phyloP scores from a whole-genome alignment of 2,888 invertebrate genomes.

The Caenorhabditis sp. region DNA sequence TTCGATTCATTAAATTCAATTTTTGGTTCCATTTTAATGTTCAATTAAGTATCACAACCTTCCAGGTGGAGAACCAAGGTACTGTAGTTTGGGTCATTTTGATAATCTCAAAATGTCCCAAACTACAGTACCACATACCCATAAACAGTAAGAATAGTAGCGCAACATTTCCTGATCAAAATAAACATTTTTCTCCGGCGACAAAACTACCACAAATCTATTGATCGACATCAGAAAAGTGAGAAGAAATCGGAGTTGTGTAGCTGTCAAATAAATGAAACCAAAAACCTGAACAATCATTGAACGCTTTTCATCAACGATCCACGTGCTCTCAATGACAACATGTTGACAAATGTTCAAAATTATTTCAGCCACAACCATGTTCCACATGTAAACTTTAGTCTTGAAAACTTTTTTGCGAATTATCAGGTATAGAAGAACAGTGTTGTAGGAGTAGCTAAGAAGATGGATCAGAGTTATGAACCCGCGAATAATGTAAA shows the following conservation, averaged over 20 bases:
- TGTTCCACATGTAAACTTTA: background rate
- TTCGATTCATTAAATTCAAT: no score
- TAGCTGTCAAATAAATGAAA: background rate
- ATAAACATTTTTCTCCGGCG: background rate
- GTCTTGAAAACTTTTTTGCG: background rate
- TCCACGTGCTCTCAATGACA: background rate
- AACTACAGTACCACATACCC: background rate
- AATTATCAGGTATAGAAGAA: background rate
- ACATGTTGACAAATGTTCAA: background rate
- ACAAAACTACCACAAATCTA: background rate
- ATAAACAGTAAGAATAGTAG: background rate
- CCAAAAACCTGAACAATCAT: background rate
- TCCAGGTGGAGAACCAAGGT: no score
- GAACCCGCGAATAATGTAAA: background rate
- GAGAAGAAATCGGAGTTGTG: background rate
- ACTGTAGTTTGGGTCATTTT: no score
- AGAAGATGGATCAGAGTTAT: background rate
- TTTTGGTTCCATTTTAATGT: no score
- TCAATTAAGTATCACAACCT: no score
- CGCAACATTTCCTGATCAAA: background rate
- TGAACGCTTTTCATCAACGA: background rate
- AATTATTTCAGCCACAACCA: background rate
- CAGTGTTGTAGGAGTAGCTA: background rate
- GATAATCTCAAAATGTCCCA: no score
- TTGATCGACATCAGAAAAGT: conserved; percentile 3